Base-by-base conservation (phyloP, 37 sponge, comb jelly and placozoan species). In the Agelas oroides region DNA sequence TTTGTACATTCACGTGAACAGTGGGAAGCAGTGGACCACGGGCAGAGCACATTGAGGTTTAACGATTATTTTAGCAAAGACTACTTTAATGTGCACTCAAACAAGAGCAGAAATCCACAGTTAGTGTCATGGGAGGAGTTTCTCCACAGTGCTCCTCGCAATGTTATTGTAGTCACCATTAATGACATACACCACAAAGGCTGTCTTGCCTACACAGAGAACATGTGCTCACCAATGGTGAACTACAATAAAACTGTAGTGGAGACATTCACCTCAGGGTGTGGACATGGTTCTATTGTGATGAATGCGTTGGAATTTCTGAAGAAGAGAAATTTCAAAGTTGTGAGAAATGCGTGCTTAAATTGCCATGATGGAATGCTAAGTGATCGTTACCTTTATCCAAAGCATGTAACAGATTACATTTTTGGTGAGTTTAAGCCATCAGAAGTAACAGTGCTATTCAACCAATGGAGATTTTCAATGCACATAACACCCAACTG, bases 401-500 rank as follows among this genome's bases (percentile, higher is more conserved):
- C 76, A 56, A 11, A 56, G 1, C 55, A 40, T 2, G 20, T 84
- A 36, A 66, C 67, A 34, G 21, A 84, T 12, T n/a, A 64, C 36
- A 74, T 84, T 0, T 65, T 75, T 53, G 75, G 75, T 18, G 6
- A 68, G 20, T 61, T 63, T n/a, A 28, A 62, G 15, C 70, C 87
- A 71, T 17, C 23, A n/a, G 73, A 72, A 53, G 80, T 86, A 33
- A 79, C 80, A 12, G 20, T 86, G 25, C 30, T 86, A 20, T 33
- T 79, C 18, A 70, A 86, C 65, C 18, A 25, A 31, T 86, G 87
- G 80, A 86, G 60, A 63, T 86, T 78, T 33, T 60, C 72, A 23
- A 19, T 86, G 13, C 30, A 40, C 20, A 61, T 79, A 20, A 31
- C 34, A 20, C 78, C 53, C 23, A 31, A 63, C 6, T 84, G 84